Evolutionary conservation across 2,888 invertebrate genomes (phyloP), one percentile per base, ranked within the genome.

Genomic region (Nomada goodeniana): DNA sequence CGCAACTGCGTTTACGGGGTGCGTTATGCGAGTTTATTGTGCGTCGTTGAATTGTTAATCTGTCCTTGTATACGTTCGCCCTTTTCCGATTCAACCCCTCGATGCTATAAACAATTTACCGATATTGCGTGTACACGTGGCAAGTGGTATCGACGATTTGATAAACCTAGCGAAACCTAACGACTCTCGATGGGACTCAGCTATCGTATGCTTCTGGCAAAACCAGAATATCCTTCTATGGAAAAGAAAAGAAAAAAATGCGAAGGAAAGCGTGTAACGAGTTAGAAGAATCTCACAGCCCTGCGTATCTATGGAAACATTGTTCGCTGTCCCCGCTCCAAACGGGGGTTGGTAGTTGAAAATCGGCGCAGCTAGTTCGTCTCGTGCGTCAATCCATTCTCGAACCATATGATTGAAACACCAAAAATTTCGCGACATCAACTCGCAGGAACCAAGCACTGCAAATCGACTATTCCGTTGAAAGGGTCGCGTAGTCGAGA

Each of bases 1-100:
- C 92, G 92, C 92, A 92, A 90, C 90, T 92, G 91, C 90, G 88
- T 92, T 92, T 92, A 92, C 90, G 87, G 91, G 90, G 92, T 93
- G 93, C 92, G 87, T 89, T 91, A 20, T 89, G 92, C 91, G 92
- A 93, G 90, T 86, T 92, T 92, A 92, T 92, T 93, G 93, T 93
- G 92, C 93, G 93, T 93, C 91, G 87, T 93, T 90, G 91, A 81
- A 91, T 90, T 89, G 85, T 88, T 84, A 79, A 79, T 82, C 75
- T 83, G 73, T 78, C 73, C 69, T 82, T 80, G 70, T 84, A 53
- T 55, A 74, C 65, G 67, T 57, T 44, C 50, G 75, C 42, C 57
- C 29, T 55, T 55, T 63, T 55, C 20, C n/a, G 47, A 23, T 42
- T 57, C 36, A 73, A 63, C 26, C 63, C 29, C 61, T 69, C 64